Evolutionary conservation across 1,140 invertebrate species (phyloP).

Genomic region (Drosophila pseudoobscura): DNA sequence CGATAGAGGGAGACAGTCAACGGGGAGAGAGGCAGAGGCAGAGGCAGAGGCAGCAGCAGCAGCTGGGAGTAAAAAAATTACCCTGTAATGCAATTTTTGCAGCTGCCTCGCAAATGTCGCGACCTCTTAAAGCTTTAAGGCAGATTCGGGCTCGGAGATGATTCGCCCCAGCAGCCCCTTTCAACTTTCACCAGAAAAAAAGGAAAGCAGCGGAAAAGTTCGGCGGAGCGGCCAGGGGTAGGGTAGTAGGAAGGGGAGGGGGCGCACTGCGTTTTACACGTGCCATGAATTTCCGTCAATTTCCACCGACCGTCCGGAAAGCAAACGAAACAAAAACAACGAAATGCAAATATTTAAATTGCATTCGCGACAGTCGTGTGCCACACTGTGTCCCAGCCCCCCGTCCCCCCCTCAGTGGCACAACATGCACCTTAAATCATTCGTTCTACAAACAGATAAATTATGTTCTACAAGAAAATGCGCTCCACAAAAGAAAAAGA

Average conservation of each 20-base stretch:
- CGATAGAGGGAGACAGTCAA: conserved; percentile 4
- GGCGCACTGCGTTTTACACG: conserved; percentile 52
- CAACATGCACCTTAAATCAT: conserved; percentile 71
- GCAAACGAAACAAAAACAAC: conserved; percentile 43
- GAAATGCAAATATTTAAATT: conserved; percentile 79
- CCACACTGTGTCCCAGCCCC: background rate
- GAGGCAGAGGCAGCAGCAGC: background rate
- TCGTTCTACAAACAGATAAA: conserved; percentile 78
- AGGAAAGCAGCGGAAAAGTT: conserved; percentile 13
- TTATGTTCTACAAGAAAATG: conserved; percentile 71
- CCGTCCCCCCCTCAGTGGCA: background rate
- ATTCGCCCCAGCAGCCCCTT: no score
- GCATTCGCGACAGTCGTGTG: conserved; percentile 68
- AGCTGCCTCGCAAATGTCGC: conserved; percentile 37
- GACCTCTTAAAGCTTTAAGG: conserved; percentile 63
- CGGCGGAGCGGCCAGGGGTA: background rate
- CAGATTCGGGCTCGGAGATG: background rate
- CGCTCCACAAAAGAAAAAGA: conserved; percentile 3
- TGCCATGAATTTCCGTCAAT: conserved; percentile 60
- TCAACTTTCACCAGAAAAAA: conserved; percentile 15
- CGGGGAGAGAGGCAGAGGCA: background rate
- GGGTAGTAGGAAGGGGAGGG: conserved; percentile 4
- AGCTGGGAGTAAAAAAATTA: conserved; percentile 44
- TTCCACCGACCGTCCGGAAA: conserved; percentile 30
- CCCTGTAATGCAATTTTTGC: conserved; percentile 69